Evolutionary conservation across 2,888 invertebrate species (phyloP), one percentile per base, ranked within the genome.

Genomic region (Zonitis immaculata): DNA sequence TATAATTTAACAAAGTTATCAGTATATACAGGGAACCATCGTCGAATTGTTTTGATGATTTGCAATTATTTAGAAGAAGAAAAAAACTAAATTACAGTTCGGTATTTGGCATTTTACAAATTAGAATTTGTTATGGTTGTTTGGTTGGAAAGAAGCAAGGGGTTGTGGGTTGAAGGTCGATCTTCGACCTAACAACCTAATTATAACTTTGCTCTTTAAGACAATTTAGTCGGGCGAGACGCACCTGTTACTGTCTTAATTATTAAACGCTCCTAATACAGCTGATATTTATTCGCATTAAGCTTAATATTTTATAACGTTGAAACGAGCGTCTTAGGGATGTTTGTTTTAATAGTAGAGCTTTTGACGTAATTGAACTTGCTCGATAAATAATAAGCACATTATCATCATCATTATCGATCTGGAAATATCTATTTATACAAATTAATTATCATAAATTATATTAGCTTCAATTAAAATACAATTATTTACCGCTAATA

Each of bases 1-100:
- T 65, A 62, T 67, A 66, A 67, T 67, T 66, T 66, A 66, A 66
- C 61, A 62, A 64, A 44, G 57, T 44, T 44, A 44, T 27, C 44
- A 28, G 14, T 26, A 27, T n/a, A n/a, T n/a, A n/a, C n/a, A n/a
- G n/a, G n/a, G n/a, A n/a, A n/a, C n/a, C n/a, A n/a, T n/a, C n/a
- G n/a, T n/a, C n/a, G n/a, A n/a, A n/a, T n/a, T n/a, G n/a, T n/a
- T n/a, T n/a, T n/a, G n/a, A n/a, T n/a, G n/a, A n/a, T n/a, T n/a
- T n/a, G n/a, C n/a, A n/a, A n/a, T n/a, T n/a, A n/a, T n/a, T n/a
- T n/a, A n/a, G n/a, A n/a, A n/a, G n/a, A n/a, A n/a, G n/a, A n/a
- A n/a, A n/a, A n/a, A n/a, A n/a, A n/a, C n/a, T n/a, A n/a, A n/a
- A n/a, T n/a, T n/a, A n/a, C n/a, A n/a, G n/a, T n/a, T n/a, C n/a